Evolutionary conservation across 2,797 vertebrate genomes (phyloP).

Genomic region (Phoxinus dragarum): DNA sequence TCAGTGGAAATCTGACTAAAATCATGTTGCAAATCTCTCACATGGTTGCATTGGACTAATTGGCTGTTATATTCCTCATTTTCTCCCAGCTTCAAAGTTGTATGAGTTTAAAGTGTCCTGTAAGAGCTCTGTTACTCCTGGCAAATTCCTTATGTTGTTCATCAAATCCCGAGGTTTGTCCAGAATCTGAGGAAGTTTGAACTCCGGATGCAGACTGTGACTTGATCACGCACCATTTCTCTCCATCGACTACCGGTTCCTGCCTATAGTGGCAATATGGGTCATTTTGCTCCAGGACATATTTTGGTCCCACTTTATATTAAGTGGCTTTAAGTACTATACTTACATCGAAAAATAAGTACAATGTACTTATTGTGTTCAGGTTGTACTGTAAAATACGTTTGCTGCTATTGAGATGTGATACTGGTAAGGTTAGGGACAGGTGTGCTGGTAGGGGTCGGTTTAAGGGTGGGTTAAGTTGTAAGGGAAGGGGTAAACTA

Average conservation of each 20-base stretch:
- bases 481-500: too few relatives aligned
- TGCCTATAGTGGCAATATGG: not conserved
- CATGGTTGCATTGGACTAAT: constrained; percentile 15
- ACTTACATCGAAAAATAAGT: too few relatives aligned
- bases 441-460: too few relatives aligned
- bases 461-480: too few relatives aligned
- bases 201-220: not conserved
- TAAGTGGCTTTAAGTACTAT: too few relatives aligned
- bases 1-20: constrained; percentile 39
- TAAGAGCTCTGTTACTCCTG: not conserved
- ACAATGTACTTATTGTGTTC: too few relatives aligned
- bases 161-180: not conserved
- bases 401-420: too few relatives aligned
- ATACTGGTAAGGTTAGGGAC: too few relatives aligned
- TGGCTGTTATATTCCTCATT: constrained; percentile 7
- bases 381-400: too few relatives aligned
- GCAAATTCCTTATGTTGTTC: not conserved
- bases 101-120: not conserved
- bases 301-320: too few relatives aligned
- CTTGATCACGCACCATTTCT: constrained; percentile 10
- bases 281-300: constrained; percentile 13
- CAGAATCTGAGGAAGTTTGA: not conserved
- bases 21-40: constrained; percentile 6
- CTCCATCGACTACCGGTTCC: not conserved
- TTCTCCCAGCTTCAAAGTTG: not conserved